Evolutionary conservation across 2,888 invertebrate genomes (phyloP).

Genomic region (Hirtodrosophila alboralis): DNA sequence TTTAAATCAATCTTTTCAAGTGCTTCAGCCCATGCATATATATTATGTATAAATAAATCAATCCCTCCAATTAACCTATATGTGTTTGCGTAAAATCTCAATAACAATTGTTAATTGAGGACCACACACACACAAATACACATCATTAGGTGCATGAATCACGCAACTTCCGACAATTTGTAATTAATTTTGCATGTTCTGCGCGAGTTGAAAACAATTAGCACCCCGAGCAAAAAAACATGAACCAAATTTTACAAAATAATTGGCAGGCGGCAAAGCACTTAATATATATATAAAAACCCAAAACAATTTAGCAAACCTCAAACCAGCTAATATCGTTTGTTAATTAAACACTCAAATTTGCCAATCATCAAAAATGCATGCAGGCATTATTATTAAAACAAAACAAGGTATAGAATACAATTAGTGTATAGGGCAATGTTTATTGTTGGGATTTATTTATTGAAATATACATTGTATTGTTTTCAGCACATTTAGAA

Average conservation of each 20-base stretch:
- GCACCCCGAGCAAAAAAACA: constrained; percentile 19
- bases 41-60: too few relatives aligned
- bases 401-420: constrained; percentile 21
- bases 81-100: too few relatives aligned
- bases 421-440: constrained; percentile 17
- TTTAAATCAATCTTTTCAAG: too few relatives aligned
- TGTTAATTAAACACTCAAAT: constrained; percentile 50
- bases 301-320: constrained; percentile 6
- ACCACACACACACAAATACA: too few relatives aligned
- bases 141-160: constrained; percentile 48
- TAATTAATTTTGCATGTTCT: constrained; percentile 60
- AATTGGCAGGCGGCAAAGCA: constrained; percentile 37
- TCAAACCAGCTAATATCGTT: constrained; percentile 17
- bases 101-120: constrained; percentile 30
- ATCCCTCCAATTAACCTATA: too few relatives aligned
- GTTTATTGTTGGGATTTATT: constrained; percentile 21
- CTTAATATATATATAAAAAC: constrained; percentile 26
- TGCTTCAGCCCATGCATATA: too few relatives aligned
- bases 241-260: constrained; percentile 30
- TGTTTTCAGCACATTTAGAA: constrained; percentile 3
- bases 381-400: constrained; percentile 31
- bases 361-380: constrained; percentile 33
- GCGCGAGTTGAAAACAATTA: constrained; percentile 32
- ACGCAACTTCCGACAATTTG: constrained; percentile 40
- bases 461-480: constrained; percentile 44